Percentiles rank a stretch among this genome's conserved stretches.
Conservation (phyloP, 2,113 vertebrate species). For the Manacus vitellinus region DNA sequence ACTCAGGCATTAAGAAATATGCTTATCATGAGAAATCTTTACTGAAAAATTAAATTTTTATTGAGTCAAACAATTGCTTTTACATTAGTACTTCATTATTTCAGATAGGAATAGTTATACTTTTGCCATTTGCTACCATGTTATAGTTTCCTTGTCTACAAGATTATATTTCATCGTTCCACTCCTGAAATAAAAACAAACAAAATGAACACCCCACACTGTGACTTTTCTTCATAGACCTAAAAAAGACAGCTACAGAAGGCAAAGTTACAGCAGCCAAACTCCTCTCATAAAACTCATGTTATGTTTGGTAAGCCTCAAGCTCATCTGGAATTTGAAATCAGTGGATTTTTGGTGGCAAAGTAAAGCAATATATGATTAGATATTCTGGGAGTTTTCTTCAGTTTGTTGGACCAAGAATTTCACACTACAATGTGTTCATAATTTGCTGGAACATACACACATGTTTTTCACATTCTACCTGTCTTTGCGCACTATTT, state of each 20-base stretch:
- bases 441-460: not conserved
- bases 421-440: not conserved
- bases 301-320: not conserved
- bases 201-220: not conserved
- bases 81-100: constrained; percentile 27
- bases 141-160: not conserved
- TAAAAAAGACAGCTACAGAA: not conserved
- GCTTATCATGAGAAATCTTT: not conserved
- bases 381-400: not conserved
- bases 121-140: not conserved
- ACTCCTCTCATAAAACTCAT: not conserved
- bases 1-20: not conserved
- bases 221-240: not conserved
- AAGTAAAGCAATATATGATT: not conserved
- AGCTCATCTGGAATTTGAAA: not conserved
- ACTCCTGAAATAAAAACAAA: not conserved
- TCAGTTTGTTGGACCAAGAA: not conserved
- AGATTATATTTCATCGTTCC: not conserved
- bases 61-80: constrained; percentile 52
- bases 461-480: not conserved
- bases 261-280: not conserved
- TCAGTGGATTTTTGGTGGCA: not conserved
- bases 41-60: constrained; percentile 57
- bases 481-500: not conserved
- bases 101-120: not conserved